A percentile compares a stretch with the other conserved stretches of the same genome.
Conservation (phyloP, 2,888 invertebrate species). For the Maniola hyperantus region DNA sequence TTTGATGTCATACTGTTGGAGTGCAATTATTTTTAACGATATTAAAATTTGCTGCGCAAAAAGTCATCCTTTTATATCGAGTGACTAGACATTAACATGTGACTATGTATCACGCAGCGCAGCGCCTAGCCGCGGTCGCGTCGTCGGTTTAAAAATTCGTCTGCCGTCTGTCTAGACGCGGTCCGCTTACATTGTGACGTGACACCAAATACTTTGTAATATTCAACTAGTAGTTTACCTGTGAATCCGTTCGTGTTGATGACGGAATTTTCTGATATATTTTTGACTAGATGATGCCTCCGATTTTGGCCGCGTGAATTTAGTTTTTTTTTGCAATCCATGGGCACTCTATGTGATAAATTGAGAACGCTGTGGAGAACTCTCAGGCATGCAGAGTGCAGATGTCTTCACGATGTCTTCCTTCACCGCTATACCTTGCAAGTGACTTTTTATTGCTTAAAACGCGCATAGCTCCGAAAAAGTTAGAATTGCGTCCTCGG, state of each 20-base stretch:
- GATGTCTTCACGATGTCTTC: too few species aligned
- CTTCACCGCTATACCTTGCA: too few species aligned
- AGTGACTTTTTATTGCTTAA: too few species aligned
- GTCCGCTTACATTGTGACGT: constrained; percentile 62
- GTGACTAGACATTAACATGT: constrained; percentile 26
- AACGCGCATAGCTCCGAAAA: too few species aligned
- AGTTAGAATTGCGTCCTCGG: too few species aligned
- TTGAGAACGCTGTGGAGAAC: too few species aligned
- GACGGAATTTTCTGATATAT: not conserved
- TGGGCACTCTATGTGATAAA: not conserved
- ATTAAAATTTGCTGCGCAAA: constrained; percentile 23
- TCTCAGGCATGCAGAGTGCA: too few species aligned
- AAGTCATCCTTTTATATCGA: constrained; percentile 27
- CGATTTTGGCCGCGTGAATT: too few species aligned
- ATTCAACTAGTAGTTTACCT: constrained; percentile 12
- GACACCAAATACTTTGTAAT: constrained; percentile 53
- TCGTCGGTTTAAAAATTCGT: constrained; percentile 68
- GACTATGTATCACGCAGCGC: constrained; percentile 29
- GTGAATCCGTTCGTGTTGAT: constrained; percentile 9
- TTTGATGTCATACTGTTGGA: not conserved
- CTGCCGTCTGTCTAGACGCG: constrained; percentile 74
- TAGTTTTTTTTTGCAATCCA: too few species aligned
- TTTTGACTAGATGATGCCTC: not conserved
- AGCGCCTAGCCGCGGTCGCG: constrained; percentile 42
- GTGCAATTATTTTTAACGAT: constrained; percentile 19